Evolutionary conservation across 1,140 invertebrate species (phyloP).

Genomic region (Brachionus koreanus): DNA sequence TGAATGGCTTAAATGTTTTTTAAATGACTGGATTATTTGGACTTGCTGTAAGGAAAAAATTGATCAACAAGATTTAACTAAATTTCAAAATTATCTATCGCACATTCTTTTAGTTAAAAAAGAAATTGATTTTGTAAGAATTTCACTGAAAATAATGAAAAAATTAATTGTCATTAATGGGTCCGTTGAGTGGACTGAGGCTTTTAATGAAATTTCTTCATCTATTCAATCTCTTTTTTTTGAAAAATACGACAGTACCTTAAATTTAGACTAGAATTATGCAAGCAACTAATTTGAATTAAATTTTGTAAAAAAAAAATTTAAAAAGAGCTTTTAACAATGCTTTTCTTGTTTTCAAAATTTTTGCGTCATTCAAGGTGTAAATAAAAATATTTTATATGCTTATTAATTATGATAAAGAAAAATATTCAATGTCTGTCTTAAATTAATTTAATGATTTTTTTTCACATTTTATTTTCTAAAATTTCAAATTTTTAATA

Average conservation of each 20-base stretch:
- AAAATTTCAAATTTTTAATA: background rate
- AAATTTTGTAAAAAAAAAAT: background rate
- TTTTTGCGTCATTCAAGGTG: background rate
- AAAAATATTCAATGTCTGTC: background rate
- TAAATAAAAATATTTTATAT: background rate
- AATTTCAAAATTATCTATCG: background rate
- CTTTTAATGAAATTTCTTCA: conserved; percentile 1
- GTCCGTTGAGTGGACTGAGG: conserved; percentile 24
- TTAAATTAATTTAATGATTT: background rate
- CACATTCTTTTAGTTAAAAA: background rate
- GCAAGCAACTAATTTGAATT: background rate
- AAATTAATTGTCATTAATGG: background rate
- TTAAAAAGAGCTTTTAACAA: background rate
- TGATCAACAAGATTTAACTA: background rate
- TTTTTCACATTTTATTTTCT: background rate
- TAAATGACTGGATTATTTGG: conserved; percentile 30
- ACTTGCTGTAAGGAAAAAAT: background rate
- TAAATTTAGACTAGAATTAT: conserved; percentile 18
- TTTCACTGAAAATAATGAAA: background rate
- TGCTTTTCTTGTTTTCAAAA: background rate
- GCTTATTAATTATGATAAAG: background rate
- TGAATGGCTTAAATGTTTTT: background rate
- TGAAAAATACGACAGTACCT: conserved; percentile 35
- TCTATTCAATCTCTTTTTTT: conserved; percentile 4
- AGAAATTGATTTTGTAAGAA: background rate